Percentiles rank a stretch among this genome's conserved stretches.
Evolutionary conservation across 2,113 vertebrate species (phyloP).

Genomic region (Mastomys natalensis): DNA sequence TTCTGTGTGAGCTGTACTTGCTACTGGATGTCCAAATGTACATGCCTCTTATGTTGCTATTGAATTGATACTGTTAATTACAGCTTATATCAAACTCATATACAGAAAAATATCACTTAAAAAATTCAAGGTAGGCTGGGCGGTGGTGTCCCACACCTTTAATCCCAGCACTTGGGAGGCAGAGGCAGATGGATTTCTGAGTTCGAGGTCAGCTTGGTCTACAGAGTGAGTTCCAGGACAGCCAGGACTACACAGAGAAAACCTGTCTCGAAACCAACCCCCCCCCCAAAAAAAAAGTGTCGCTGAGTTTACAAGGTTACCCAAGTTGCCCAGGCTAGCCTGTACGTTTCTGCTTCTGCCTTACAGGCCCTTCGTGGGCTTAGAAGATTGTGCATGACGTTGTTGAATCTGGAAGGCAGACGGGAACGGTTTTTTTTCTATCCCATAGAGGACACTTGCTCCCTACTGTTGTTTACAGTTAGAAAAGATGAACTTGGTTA

Average conservation of each 20-base stretch:
- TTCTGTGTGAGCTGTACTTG: not conserved
- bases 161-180: too few species aligned
- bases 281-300: too few species aligned
- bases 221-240: too few species aligned
- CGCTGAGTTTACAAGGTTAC: not conserved
- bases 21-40: not conserved
- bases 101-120: not conserved
- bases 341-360: not conserved
- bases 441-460: not conserved
- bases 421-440: not conserved
- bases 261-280: too few species aligned
- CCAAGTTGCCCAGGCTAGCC: not conserved
- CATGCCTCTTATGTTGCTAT: not conserved
- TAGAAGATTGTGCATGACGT: not conserved
- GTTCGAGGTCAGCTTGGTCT: too few species aligned
- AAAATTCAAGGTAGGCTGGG: not conserved
- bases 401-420: not conserved
- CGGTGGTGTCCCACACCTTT: too few species aligned
- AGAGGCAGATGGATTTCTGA: too few species aligned
- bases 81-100: not conserved
- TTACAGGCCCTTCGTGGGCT: not conserved
- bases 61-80: not conserved
- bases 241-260: too few species aligned
- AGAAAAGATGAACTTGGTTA: not conserved
- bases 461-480: not conserved